These are phyloP conservation scores for Campoletis raptor DNA, from an alignment of 2,888 invertebrate species.

Conservation along the genomic window DNA sequence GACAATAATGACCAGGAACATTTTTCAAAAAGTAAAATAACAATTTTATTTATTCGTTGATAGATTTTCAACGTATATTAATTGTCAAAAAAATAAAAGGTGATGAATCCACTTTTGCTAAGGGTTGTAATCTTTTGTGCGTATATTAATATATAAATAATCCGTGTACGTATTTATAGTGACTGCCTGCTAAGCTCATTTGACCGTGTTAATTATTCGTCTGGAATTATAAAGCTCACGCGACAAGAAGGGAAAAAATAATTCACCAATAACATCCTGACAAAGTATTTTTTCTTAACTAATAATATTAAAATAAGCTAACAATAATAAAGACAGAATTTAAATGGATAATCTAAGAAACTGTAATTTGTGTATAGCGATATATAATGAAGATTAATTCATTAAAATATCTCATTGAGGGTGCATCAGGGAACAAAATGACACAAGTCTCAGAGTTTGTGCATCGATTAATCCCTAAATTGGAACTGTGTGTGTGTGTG, in stretches of 20 bases:
- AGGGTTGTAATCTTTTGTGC: background rate
- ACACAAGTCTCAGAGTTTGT: background rate
- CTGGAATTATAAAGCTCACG: slow-evolving; percentile 66
- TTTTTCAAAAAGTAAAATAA: too few relatives aligned
- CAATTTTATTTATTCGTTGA: too few relatives aligned
- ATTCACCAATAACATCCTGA: background rate
- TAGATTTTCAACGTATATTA: background rate
- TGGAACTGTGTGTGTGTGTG: background rate
- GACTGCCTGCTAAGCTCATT: slow-evolving; percentile 40
- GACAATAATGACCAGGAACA: too few relatives aligned
- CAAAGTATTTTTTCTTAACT: background rate
- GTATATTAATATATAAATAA: background rate
- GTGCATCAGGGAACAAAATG: background rate
- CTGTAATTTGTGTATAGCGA: background rate
- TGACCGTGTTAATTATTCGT: slow-evolving; percentile 73
- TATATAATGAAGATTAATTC: background rate
- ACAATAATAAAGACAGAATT: background rate
- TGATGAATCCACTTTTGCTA: background rate
- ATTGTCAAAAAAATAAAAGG: background rate
- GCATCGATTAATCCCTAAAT: background rate
- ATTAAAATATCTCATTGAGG: background rate
- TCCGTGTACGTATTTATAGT: background rate
- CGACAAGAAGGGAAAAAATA: slow-evolving; percentile 42
- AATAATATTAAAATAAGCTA: background rate
- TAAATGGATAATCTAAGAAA: background rate